Percentiles rank a stretch among this genome's conserved stretches.
Evolutionary conservation across 2,888 invertebrate genomes (phyloP).

Genomic region (Parnassius orleans): DNA sequence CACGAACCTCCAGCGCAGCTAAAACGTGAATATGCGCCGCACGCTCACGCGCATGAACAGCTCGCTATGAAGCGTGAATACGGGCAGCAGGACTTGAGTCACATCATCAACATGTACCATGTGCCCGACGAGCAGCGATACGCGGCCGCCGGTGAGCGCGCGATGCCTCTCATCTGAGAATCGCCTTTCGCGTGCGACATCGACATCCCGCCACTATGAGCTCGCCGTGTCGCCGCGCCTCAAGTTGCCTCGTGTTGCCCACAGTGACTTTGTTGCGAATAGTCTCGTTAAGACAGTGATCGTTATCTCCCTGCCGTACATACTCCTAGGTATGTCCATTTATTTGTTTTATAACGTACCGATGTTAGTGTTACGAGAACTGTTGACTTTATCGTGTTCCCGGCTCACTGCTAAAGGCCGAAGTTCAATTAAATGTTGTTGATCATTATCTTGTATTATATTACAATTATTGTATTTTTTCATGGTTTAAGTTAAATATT

Average conservation of each 20-base stretch:
- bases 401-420: conserved; percentile 51
- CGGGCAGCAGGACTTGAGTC: conserved; percentile 82
- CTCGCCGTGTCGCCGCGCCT: conserved; percentile 31
- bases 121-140: conserved; percentile 83
- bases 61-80: conserved; percentile 87
- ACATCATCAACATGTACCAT: conserved; percentile 85
- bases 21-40: conserved; percentile 77
- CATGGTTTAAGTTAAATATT: conserved; percentile 75
- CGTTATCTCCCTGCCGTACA: conserved; percentile 67
- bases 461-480: conserved; percentile 78
- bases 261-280: conserved; percentile 66
- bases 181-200: conserved; percentile 84
- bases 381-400: conserved; percentile 58
- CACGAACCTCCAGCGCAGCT: conserved; percentile 77
- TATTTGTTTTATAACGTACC: conserved; percentile 72
- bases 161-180: conserved; percentile 84
- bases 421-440: conserved; percentile 74
- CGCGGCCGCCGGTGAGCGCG: conserved; percentile 82
- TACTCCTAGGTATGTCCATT: conserved; percentile 76
- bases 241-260: conserved; percentile 35
- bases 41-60: conserved; percentile 72
- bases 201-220: conserved; percentile 84
- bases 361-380: conserved; percentile 68
- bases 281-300: conserved; percentile 68
- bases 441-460: conserved; percentile 75